A percentile compares a stretch with the other conserved stretches of the same genome.
These are phyloP conservation scores for Crenichthys baileyi DNA, from an alignment of 2,797 vertebrate species.

Conservation along the genomic window DNA sequence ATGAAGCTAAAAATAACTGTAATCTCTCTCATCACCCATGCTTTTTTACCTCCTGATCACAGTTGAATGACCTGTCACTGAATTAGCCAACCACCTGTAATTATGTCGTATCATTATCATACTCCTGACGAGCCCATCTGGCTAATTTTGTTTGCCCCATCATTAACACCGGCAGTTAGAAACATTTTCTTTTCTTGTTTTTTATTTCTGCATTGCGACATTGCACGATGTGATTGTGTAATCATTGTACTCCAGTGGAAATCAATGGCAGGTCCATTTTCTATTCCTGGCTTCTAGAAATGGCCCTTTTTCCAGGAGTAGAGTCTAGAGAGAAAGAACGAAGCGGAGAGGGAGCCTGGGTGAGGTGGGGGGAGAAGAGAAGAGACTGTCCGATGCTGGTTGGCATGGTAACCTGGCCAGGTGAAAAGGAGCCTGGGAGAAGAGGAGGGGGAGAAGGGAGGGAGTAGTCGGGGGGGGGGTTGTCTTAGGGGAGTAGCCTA, in stretches of 20 bases:
- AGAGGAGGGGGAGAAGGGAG: constrained; percentile 23
- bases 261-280: constrained; percentile 81
- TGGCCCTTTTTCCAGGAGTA: constrained; percentile 70
- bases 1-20: constrained; percentile 18
- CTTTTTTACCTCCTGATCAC: constrained; percentile 28
- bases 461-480: constrained; percentile 25
- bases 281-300: constrained; percentile 81
- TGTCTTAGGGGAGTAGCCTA: constrained; percentile 77
- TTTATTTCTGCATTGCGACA: constrained; percentile 69
- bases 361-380: constrained; percentile 34
- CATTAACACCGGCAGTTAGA: constrained; percentile 26
- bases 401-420: constrained; percentile 86
- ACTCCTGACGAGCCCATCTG: constrained; percentile 26
- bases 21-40: constrained; percentile 28
- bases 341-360: constrained; percentile 13
- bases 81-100: constrained; percentile 35
- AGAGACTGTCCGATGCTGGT: constrained; percentile 80
- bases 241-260: constrained; percentile 73
- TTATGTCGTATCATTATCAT: constrained; percentile 28
- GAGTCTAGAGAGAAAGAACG: constrained; percentile 47
- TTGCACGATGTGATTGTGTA: constrained; percentile 64
- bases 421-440: constrained; percentile 82
- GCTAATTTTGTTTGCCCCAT: constrained; percentile 44
- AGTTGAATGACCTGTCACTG: constrained; percentile 25
- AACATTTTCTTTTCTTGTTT: constrained; percentile 41